These are phyloP conservation scores for Chirona hameri DNA, from an alignment of 2,888 invertebrate genomes.

Conservation along the genomic window DNA sequence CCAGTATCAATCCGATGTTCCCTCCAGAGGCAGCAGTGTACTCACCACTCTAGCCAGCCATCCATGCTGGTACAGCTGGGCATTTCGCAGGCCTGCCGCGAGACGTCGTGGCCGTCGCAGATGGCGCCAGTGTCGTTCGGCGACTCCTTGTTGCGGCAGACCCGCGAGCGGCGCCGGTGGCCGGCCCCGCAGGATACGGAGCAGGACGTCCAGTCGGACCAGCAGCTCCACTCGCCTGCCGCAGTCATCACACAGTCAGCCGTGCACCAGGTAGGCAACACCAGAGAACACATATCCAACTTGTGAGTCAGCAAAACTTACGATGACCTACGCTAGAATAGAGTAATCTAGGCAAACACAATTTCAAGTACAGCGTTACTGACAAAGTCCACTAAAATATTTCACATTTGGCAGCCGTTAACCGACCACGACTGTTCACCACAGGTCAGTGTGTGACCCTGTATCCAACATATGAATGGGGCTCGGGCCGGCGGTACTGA, in stretches of 20 bases:
- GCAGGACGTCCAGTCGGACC: slow-evolving; percentile 80
- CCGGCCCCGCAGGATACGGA: slow-evolving; percentile 69
- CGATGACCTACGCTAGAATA: no score
- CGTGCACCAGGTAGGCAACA: background rate
- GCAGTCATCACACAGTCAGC: background rate
- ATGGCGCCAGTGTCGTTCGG: slow-evolving; percentile 41
- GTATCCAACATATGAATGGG: no score
- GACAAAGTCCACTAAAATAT: no score
- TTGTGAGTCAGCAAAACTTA: no score
- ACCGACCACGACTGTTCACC: no score
- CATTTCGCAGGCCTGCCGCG: background rate
- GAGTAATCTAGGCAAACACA: no score
- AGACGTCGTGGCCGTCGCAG: slow-evolving; percentile 2
- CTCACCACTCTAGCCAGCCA: background rate
- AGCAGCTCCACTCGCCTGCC: slow-evolving; percentile 73
- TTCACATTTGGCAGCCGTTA: no score
- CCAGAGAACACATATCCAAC: background rate
- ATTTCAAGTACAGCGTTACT: no score
- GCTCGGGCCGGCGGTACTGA: background rate
- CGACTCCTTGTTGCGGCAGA: slow-evolving; percentile 38
- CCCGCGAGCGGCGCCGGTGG: slow-evolving; percentile 61
- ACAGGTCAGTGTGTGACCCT: no score
- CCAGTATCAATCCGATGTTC: no score
- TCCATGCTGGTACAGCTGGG: background rate
- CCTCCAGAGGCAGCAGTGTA: background rate